Percentiles rank a stretch among this genome's conserved stretches.
phyloP scores from a whole-genome alignment of 2,113 vertebrate genomes.

The Otus sunia region DNA sequence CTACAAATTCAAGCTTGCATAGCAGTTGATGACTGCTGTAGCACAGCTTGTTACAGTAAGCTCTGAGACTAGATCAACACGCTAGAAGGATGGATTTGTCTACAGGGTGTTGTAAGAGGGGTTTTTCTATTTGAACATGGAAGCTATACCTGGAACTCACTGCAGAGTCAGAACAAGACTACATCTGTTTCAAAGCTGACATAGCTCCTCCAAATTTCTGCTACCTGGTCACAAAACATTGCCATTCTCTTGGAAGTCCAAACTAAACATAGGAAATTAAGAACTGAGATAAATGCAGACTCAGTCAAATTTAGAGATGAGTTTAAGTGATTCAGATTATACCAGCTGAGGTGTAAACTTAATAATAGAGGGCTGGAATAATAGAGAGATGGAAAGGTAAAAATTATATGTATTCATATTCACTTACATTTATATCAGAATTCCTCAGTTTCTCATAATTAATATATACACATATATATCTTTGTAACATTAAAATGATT shows the following conservation, averaged over 20 bases:
- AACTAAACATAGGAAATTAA: neutral
- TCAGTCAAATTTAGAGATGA: neutral
- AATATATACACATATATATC: neutral
- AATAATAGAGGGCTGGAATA: neutral
- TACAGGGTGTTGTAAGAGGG: neutral
- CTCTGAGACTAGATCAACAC: neutral
- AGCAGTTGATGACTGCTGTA: neutral
- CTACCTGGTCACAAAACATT: neutral
- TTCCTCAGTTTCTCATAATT: neutral
- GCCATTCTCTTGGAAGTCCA: neutral
- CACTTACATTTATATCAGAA: neutral
- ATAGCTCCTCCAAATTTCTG: neutral
- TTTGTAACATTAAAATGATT: neutral
- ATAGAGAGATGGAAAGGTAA: neutral
- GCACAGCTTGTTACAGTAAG: neutral
- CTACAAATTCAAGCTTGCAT: neutral
- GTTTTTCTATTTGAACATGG: neutral
- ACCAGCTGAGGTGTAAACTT: neutral
- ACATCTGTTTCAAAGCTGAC: neutral
- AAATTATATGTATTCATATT: neutral
- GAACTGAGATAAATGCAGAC: neutral
- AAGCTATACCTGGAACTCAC: neutral
- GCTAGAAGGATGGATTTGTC: neutral
- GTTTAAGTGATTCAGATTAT: neutral
- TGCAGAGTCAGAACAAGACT: neutral